Evolutionary conservation across 2,797 vertebrate species (phyloP).

Genomic region (Enteromius afrohamiltoni): DNA sequence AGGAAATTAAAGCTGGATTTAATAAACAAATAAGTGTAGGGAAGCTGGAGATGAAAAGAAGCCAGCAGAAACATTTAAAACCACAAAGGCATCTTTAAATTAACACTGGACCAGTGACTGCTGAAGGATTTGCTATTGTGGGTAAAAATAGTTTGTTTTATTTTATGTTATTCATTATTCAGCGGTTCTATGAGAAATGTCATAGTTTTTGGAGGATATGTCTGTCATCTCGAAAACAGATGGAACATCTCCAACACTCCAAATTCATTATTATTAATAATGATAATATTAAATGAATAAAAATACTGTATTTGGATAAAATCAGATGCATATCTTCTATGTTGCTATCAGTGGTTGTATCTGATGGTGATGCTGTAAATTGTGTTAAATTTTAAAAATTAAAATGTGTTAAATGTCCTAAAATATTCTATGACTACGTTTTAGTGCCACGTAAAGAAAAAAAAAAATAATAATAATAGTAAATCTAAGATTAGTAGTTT

Average conservation of each 20-base stretch:
- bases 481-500: too few species aligned
- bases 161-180: not conserved
- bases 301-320: not conserved
- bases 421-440: not conserved
- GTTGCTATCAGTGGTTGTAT: not conserved
- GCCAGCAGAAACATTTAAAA: constrained; percentile 28
- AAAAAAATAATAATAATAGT: too few species aligned
- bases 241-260: not conserved
- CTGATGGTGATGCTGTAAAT: not conserved
- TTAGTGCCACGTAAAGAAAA: too few species aligned
- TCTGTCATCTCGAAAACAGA: not conserved
- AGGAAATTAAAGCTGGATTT: constrained; percentile 34
- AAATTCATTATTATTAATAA: not conserved
- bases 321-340: not conserved
- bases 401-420: not conserved
- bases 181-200: not conserved
- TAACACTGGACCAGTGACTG: not conserved
- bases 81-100: constrained; percentile 23
- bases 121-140: constrained; percentile 10
- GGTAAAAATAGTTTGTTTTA: not conserved
- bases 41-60: constrained; percentile 18
- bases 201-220: not conserved
- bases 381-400: too few species aligned
- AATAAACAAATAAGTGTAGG: constrained; percentile 24
- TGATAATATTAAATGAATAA: not conserved